phyloP scores from a whole-genome alignment of 2,113 vertebrate species.

The Mesoclemmys tuberculata region DNA sequence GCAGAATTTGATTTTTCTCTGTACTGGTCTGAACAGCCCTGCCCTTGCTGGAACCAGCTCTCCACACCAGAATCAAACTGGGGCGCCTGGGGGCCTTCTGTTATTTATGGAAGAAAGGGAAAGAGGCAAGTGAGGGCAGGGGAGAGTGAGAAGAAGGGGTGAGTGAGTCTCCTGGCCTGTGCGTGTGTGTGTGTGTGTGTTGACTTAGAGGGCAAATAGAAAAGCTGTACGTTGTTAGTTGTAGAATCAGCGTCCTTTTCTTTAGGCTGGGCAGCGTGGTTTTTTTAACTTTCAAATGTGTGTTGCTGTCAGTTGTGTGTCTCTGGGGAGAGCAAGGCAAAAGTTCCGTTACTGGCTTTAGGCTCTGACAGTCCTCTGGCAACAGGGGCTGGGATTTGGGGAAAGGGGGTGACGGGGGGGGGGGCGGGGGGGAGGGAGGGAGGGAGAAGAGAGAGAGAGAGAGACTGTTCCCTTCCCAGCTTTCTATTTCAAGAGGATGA shows the following conservation, averaged over 20 bases:
- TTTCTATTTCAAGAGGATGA: conserved; percentile 73
- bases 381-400: neutral
- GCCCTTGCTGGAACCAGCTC: neutral
- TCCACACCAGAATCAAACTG: neutral
- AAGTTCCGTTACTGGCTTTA: neutral
- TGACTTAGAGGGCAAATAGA: neutral
- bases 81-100: neutral
- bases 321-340: neutral
- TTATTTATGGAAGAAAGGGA: neutral
- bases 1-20: neutral
- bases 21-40: neutral
- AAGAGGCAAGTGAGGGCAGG: neutral
- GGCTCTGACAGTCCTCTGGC: neutral
- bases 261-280: neutral
- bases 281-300: neutral
- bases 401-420: neutral
- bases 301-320: neutral
- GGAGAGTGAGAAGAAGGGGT: neutral
- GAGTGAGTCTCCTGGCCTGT: neutral
- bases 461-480: neutral
- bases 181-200: no score
- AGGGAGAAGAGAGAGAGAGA: neutral
- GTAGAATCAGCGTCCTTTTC: neutral
- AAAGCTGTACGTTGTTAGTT: neutral
- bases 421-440: neutral